A percentile compares a stretch with the other conserved stretches of the same genome.
phyloP scores from a whole-genome alignment of 2,888 invertebrate species.

The Sarcophaga caerulescens region DNA sequence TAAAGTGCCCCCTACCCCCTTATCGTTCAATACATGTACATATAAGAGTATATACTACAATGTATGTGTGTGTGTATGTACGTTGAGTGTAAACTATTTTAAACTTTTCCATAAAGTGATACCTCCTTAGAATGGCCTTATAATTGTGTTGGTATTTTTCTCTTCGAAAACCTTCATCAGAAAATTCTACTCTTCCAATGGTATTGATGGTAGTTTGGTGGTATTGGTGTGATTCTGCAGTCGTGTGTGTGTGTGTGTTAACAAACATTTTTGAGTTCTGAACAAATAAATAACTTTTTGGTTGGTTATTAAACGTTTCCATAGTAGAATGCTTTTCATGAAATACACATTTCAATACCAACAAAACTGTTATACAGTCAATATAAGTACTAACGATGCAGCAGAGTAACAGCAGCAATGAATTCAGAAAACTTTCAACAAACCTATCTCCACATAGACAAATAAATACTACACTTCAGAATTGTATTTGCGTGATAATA shows the following conservation, averaged over 20 bases:
- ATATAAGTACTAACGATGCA: conserved; percentile 15
- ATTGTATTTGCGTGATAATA: too few species aligned
- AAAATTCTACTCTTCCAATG: too few species aligned
- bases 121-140: too few species aligned
- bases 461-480: too few species aligned
- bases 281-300: conserved; percentile 50
- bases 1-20: too few species aligned
- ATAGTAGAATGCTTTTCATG: background rate
- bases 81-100: background rate
- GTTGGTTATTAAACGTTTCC: conserved; percentile 39
- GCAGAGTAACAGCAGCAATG: background rate
- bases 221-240: background rate
- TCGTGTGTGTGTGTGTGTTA: conserved; percentile 8
- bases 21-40: too few species aligned
- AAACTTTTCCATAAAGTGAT: too few species aligned
- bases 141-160: too few species aligned
- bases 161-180: too few species aligned
- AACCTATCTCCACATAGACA: too few species aligned
- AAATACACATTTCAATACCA: background rate
- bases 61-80: background rate
- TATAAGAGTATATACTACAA: too few species aligned
- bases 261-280: conserved; percentile 28
- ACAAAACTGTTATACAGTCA: conserved; percentile 4
- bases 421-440: background rate
- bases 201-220: too few species aligned